Percentiles rank a stretch among this genome's conserved stretches.
phyloP scores from a whole-genome alignment of 2,797 vertebrate species.

The Micropoecilia bifurca region DNA sequence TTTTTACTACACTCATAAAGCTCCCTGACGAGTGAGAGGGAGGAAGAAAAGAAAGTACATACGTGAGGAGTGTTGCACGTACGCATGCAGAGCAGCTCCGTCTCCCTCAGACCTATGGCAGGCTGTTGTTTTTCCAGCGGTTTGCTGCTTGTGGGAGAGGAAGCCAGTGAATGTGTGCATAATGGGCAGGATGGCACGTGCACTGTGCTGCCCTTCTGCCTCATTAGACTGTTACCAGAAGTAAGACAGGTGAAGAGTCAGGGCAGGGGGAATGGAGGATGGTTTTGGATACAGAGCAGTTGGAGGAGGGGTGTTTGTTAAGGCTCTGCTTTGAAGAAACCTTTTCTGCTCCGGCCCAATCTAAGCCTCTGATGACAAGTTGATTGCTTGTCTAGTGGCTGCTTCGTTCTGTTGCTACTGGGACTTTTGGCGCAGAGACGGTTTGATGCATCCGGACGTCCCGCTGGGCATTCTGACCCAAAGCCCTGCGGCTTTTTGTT shows the following conservation, averaged over 20 bases:
- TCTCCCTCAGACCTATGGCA: conserved; percentile 24
- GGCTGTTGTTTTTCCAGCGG: conserved; percentile 58
- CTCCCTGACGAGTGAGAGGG: neutral
- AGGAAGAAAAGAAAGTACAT: conserved; percentile 30
- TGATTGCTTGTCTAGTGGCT: conserved; percentile 51
- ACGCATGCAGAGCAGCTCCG: conserved; percentile 41
- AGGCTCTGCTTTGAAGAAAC: conserved; percentile 48
- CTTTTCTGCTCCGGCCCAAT: conserved; percentile 23
- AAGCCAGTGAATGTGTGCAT: conserved; percentile 42
- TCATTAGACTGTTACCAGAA: conserved; percentile 72
- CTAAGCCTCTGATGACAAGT: conserved; percentile 10
- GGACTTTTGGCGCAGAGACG: conserved; percentile 16
- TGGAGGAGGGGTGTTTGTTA: conserved; percentile 15
- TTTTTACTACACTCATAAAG: conserved; percentile 36
- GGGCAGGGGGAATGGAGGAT: conserved; percentile 5
- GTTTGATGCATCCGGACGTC: conserved; percentile 29
- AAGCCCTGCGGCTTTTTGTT: conserved; percentile 25
- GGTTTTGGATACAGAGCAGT: conserved; percentile 22
- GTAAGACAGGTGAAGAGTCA: conserved; percentile 56
- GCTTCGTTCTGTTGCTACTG: conserved; percentile 2
- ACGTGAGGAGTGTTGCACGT: conserved; percentile 62
- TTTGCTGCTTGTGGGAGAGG: conserved; percentile 43
- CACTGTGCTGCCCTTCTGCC: conserved; percentile 67
- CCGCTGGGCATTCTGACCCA: conserved; percentile 19
- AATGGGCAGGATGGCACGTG: conserved; percentile 67